Evolutionary conservation across 2,888 invertebrate species (phyloP).

Genomic region (Pollenia labialis): DNA sequence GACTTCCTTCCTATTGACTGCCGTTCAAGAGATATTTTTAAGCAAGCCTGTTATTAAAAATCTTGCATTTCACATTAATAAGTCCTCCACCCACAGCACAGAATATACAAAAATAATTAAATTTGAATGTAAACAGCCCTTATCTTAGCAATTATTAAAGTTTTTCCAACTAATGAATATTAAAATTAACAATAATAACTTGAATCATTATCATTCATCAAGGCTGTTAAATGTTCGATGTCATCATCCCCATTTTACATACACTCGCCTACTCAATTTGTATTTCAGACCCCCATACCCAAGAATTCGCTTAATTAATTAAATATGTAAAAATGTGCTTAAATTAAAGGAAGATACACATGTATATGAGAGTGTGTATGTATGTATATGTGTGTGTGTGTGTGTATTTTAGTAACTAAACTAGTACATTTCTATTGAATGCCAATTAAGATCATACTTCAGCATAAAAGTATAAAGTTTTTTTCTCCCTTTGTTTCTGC

Average conservation of each 20-base stretch:
- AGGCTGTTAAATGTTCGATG: not conserved
- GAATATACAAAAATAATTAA: no score
- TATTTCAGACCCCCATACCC: not conserved
- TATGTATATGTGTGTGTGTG: not conserved
- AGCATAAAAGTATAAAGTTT: constrained; percentile 4
- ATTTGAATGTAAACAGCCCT: not conserved
- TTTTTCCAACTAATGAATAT: constrained; percentile 74
- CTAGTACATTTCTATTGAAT: constrained; percentile 48
- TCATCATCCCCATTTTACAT: not conserved
- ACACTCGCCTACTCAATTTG: not conserved
- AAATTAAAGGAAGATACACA: not conserved
- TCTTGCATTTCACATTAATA: not conserved
- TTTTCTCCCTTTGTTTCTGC: not conserved
- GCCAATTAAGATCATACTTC: constrained; percentile 60
- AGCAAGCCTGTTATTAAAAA: not conserved
- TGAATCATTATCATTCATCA: constrained; percentile 63
- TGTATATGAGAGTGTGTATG: not conserved
- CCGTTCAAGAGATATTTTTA: not conserved
- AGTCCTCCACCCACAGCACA: not conserved
- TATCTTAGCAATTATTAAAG: constrained; percentile 14
- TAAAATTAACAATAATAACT: constrained; percentile 63
- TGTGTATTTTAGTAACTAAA: constrained; percentile 18
- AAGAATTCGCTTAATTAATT: constrained; percentile 26
- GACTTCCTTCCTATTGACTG: not conserved
- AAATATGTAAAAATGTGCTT: not conserved